phyloP scores from a whole-genome alignment of 2,888 invertebrate genomes.

The Trachelus troglodyta region DNA sequence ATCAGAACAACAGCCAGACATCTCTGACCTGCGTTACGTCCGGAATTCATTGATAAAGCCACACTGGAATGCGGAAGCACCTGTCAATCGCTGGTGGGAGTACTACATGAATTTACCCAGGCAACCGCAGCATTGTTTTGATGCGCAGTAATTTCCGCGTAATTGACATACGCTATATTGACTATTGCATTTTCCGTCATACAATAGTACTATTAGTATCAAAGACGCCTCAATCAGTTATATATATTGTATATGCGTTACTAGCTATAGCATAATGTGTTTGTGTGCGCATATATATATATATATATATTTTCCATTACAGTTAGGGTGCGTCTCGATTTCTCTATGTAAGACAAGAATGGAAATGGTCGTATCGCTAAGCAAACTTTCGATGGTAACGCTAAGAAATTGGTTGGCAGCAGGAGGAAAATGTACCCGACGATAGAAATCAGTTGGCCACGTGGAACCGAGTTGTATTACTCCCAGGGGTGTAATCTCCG shows the following conservation, averaged over 20 bases:
- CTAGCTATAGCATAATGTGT: neutral
- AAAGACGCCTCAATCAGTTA: neutral
- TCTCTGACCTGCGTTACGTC: neutral
- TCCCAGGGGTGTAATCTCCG: slow-evolving; percentile 36
- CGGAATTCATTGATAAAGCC: neutral
- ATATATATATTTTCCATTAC: neutral
- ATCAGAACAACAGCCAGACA: neutral
- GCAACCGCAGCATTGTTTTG: neutral
- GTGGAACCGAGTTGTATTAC: slow-evolving; percentile 32
- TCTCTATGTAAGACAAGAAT: neutral
- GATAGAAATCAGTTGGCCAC: slow-evolving; percentile 51
- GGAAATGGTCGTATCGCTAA: neutral
- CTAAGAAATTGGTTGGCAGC: neutral
- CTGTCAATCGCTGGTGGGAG: neutral
- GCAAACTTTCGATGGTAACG: neutral
- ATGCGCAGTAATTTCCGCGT: neutral
- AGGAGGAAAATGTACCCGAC: neutral
- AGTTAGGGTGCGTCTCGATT: neutral
- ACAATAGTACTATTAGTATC: neutral
- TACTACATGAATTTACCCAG: neutral
- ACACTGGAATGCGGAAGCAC: neutral
- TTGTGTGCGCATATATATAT: neutral
- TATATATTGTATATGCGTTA: neutral
- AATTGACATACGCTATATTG: neutral
- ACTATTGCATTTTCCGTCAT: neutral